A percentile compares a stretch with the other conserved stretches of the same genome.
Conservation (phyloP, 2,797 vertebrate genomes). For the Notamacropus eugenii region DNA sequence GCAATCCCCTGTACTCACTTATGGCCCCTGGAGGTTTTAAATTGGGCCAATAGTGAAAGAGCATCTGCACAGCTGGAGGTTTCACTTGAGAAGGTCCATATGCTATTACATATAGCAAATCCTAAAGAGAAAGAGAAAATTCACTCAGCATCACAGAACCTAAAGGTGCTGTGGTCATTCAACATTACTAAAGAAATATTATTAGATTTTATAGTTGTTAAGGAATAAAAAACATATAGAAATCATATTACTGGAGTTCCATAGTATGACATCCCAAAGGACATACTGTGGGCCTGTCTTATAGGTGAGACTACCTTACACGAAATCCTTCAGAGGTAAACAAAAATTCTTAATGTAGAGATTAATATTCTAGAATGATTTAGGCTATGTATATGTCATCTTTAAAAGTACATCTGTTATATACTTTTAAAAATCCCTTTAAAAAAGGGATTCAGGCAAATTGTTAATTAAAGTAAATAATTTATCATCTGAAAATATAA, state of each 20-base stretch:
- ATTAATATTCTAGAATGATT: conserved; percentile 43
- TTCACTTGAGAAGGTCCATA: conserved; percentile 99
- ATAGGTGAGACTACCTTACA: conserved; percentile 23
- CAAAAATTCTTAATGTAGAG: conserved; percentile 13
- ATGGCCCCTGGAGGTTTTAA: conserved; percentile 98
- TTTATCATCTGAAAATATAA: conserved; percentile 23
- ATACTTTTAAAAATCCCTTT: too few relatives aligned
- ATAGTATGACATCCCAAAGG: not conserved
- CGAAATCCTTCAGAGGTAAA: conserved; percentile 27
- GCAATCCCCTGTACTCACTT: conserved; percentile 97
- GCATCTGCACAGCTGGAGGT: conserved; percentile 98
- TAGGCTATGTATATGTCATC: conserved; percentile 17
- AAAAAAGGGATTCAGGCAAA: conserved; percentile 41
- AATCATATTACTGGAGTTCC: not conserved
- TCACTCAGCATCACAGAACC: conserved; percentile 44
- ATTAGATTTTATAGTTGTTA: not conserved
- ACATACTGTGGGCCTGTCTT: not conserved
- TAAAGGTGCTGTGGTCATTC: conserved; percentile 16
- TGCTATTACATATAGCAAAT: conserved; percentile 98
- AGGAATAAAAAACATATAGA: not conserved
- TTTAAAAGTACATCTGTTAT: conserved; percentile 56
- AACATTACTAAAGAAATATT: conserved; percentile 22
- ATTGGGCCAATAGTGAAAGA: conserved; percentile 99
- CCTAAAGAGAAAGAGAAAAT: conserved; percentile 83
- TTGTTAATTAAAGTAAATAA: conserved; percentile 55